Percentiles rank a stretch among this genome's conserved stretches.
Conservation (phyloP, 2,113 vertebrate species). For the Nannobrachium achirus region DNA sequence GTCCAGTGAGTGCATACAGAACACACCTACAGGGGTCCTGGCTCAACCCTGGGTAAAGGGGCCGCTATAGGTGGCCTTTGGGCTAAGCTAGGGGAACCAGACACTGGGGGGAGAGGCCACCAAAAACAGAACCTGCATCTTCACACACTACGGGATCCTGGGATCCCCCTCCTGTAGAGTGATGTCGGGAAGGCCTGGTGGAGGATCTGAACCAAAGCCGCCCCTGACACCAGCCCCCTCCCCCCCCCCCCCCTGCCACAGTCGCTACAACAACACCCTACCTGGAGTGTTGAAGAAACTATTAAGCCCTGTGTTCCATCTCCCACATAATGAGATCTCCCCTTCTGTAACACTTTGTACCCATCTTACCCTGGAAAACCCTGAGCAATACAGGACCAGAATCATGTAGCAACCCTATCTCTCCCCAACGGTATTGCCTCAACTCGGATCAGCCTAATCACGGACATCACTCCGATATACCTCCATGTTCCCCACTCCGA, state of each 20-base stretch:
- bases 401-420: constrained; percentile 84
- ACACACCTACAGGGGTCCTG: constrained; percentile 24
- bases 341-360: constrained; percentile 43
- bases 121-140: constrained; percentile 36
- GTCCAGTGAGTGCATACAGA: constrained; percentile 43
- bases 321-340: constrained; percentile 8
- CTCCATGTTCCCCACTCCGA: constrained; percentile 53
- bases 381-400: constrained; percentile 79
- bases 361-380: constrained; percentile 57
- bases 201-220: constrained; percentile 62
- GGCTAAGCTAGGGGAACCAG: constrained; percentile 28
- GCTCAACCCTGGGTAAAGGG: constrained; percentile 22
- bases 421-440: constrained; percentile 60
- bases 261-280: constrained; percentile 41
- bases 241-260: constrained; percentile 44
- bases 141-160: constrained; percentile 40
- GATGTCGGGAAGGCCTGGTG: constrained; percentile 28
- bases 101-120: constrained; percentile 19
- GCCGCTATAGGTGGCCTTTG: constrained; percentile 27
- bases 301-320: constrained; percentile 22
- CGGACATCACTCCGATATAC: constrained; percentile 63
- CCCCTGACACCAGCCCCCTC: constrained; percentile 31
- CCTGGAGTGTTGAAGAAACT: constrained; percentile 45
- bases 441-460: constrained; percentile 55
- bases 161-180: constrained; percentile 38